Conservation (phyloP, 2,113 vertebrate genomes). For the Cephalophus harveyi region DNA sequence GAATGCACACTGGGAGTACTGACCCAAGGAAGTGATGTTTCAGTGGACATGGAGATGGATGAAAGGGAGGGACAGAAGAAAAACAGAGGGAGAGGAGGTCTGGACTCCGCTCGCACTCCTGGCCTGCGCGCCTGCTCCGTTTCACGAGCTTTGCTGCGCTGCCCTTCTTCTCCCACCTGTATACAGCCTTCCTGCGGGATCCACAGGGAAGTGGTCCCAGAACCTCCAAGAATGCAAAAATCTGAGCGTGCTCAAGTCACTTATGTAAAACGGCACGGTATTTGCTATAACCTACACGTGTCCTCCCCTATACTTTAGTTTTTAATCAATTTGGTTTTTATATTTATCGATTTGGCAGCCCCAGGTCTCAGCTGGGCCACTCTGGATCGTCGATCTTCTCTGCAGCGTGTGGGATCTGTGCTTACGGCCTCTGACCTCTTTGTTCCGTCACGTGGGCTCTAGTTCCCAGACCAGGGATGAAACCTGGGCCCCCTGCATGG, state of each 20-base stretch:
- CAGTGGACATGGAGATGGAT: no score
- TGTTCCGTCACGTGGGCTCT: not conserved
- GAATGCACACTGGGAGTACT: not conserved
- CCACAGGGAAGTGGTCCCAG: not conserved
- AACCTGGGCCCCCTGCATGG: not conserved
- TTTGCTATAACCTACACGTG: not conserved
- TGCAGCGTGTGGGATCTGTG: accelerated
- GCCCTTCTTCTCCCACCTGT: no score
- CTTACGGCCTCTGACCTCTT: not conserved
- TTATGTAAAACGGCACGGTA: not conserved
- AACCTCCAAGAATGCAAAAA: not conserved
- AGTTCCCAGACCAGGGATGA: not conserved
- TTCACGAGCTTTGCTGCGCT: not conserved
- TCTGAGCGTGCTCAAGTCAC: not conserved
- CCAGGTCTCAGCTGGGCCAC: not conserved
- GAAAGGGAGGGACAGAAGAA: not conserved
- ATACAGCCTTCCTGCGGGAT: not conserved
- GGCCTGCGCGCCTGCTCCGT: not conserved
- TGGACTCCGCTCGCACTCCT: accelerated
- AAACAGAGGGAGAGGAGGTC: accelerated
- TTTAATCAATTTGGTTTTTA: not conserved
- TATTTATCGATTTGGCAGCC: not conserved
- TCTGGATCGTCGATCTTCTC: not conserved
- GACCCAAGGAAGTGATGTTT: not conserved
- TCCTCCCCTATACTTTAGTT: not conserved